These are phyloP conservation scores for Allacma fusca DNA, from an alignment of 2,888 invertebrate species.

Conservation along the genomic window DNA sequence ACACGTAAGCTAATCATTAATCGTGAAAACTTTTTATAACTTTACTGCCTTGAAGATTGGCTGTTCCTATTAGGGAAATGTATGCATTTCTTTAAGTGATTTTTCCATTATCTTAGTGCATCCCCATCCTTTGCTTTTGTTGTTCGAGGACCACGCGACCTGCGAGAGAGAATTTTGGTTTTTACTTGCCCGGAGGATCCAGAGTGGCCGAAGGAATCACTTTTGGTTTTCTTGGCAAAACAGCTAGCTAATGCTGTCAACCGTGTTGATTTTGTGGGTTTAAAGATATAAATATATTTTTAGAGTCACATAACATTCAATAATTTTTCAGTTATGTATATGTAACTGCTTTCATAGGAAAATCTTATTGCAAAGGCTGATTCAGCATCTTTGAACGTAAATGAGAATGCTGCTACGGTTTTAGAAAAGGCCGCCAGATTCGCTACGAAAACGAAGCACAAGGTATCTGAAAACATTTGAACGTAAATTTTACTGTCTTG, in stretches of 20 bases:
- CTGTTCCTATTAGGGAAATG: too few species aligned
- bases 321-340: too few species aligned
- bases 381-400: constrained; percentile 49
- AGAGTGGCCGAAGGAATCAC: constrained; percentile 51
- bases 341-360: too few species aligned
- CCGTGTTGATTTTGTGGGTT: constrained; percentile 58
- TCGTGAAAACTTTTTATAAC: too few species aligned
- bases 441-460: constrained; percentile 61
- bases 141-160: constrained; percentile 55
- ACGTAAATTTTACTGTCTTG: too few species aligned
- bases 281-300: constrained; percentile 10
- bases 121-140: constrained; percentile 57
- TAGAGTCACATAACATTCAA: too few species aligned
- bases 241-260: constrained; percentile 57
- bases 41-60: too few species aligned
- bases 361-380: constrained; percentile 58
- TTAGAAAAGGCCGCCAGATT: constrained; percentile 59
- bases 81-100: too few species aligned
- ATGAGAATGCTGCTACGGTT: constrained; percentile 52
- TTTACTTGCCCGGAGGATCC: constrained; percentile 58
- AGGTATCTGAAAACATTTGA: too few species aligned
- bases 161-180: constrained; percentile 56
- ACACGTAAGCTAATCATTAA: constrained; percentile 81
- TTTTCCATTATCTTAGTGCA: constrained; percentile 38
- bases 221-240: constrained; percentile 58